Percentiles rank a stretch among this genome's conserved stretches.
phyloP scores from a whole-genome alignment of 2,888 invertebrate genomes.

The Villa cingulata region DNA sequence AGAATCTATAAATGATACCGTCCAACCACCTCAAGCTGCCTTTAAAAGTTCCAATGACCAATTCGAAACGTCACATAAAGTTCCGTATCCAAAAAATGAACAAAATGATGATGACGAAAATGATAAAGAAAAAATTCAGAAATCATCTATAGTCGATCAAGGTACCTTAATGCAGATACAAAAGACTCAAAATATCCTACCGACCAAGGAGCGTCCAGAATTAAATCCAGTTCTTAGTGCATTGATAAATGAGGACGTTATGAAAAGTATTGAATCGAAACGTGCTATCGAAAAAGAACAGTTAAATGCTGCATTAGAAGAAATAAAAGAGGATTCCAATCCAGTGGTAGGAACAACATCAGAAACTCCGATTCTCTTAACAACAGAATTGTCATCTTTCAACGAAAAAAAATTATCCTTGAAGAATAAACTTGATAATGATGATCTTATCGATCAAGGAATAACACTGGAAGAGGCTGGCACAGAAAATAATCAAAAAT shows the following conservation, averaged over 20 bases:
- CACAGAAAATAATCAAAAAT: slow-evolving; percentile 54
- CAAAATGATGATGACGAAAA: background rate
- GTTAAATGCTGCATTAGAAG: slow-evolving; percentile 21
- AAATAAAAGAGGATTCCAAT: background rate
- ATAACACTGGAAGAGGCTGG: slow-evolving; percentile 48
- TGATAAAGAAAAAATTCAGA: slow-evolving; percentile 7
- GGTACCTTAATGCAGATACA: slow-evolving; percentile 19
- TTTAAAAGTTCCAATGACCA: slow-evolving; percentile 16
- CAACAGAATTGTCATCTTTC: background rate
- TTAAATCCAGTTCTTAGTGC: slow-evolving; percentile 36
- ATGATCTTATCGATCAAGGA: slow-evolving; percentile 36
- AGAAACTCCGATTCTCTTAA: background rate
- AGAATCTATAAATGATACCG: background rate
- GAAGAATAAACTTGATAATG: slow-evolving; percentile 20
- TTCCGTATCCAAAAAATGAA: slow-evolving; percentile 24
- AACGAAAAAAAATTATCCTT: background rate
- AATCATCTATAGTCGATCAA: slow-evolving; percentile 12
- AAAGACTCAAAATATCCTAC: slow-evolving; percentile 28
- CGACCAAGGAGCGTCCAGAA: slow-evolving; percentile 35
- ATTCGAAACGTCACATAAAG: slow-evolving; percentile 62
- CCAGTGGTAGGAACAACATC: background rate
- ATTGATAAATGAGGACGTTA: slow-evolving; percentile 37
- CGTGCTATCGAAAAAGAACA: slow-evolving; percentile 30
- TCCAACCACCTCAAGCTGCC: too few relatives aligned
- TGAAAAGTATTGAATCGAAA: slow-evolving; percentile 40